These are phyloP conservation scores for Microtus ochrogaster DNA, from an alignment of 2,113 vertebrate species.

Conservation along the genomic window DNA sequence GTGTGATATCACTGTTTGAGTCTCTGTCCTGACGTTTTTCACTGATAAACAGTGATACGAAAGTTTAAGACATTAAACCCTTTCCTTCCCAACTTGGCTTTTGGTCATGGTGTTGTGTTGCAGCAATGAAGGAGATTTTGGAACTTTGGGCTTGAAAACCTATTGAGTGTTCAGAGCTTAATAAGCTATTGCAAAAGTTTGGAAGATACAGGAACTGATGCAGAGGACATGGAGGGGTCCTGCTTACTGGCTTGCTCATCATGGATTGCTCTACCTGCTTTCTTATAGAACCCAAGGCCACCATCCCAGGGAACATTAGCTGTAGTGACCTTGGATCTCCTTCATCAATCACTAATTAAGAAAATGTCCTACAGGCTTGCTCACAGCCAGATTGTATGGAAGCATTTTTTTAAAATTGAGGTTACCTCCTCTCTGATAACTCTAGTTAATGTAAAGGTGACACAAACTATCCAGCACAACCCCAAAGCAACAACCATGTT, in stretches of 20 bases:
- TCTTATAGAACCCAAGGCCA: not conserved
- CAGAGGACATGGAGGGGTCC: not conserved
- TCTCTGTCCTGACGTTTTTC: not conserved
- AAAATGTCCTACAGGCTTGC: not conserved
- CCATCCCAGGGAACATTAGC: not conserved
- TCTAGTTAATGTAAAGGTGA: not conserved
- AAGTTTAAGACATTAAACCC: not conserved
- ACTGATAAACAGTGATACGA: not conserved
- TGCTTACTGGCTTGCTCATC: not conserved
- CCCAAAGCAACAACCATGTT: not conserved
- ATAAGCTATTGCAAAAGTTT: not conserved
- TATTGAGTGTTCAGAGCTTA: not conserved
- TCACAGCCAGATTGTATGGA: not conserved
- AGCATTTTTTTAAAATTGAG: not conserved
- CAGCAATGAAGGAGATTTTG: not conserved
- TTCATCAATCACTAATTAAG: not conserved
- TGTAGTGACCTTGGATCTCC: not conserved
- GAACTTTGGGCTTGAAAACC: not conserved
- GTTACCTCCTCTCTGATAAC: not conserved
- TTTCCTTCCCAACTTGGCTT: not conserved
- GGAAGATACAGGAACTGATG: not conserved
- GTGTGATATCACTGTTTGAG: no score
- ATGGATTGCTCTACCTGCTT: not conserved
- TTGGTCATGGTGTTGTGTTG: not conserved
- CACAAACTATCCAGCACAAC: not conserved